A percentile compares a stretch with the other conserved stretches of the same genome.
Conservation (phyloP, 30 jellyfish, hydroid and myxozoan genomes). For the Rhopilema esculentum region DNA sequence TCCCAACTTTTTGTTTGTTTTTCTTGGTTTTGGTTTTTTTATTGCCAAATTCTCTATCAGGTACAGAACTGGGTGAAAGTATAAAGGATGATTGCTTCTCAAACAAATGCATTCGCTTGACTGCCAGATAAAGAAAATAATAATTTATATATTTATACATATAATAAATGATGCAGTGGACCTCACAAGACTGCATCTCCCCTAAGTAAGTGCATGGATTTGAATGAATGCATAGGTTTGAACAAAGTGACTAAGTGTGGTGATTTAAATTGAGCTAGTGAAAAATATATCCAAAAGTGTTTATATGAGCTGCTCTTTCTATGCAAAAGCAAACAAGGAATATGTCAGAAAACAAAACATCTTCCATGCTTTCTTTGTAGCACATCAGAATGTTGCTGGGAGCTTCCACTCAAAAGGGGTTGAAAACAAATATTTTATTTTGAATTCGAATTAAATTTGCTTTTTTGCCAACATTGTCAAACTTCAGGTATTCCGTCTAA, state of each 20-base stretch:
- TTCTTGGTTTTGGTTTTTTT: constrained; percentile 46
- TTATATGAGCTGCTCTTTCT: background rate
- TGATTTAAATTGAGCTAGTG: background rate
- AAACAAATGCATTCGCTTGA: background rate
- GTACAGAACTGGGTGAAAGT: background rate
- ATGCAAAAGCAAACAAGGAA: constrained; percentile 10
- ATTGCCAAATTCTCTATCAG: constrained; percentile 69
- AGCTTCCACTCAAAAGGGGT: no score
- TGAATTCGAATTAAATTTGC: no score
- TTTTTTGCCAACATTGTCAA: no score
- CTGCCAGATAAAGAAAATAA: background rate
- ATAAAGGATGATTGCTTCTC: constrained; percentile 2
- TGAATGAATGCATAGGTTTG: background rate
- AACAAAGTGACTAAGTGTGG: background rate
- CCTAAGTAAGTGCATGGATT: no score
- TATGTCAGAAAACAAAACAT: constrained; percentile 7
- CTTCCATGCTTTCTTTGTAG: no score
- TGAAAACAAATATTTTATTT: no score
- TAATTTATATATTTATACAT: background rate
- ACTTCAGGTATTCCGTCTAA: no score
- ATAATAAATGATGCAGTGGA: no score
- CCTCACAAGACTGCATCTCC: no score
- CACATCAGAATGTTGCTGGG: no score
- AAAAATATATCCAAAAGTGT: background rate
- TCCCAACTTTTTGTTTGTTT: constrained; percentile 41